Conservation (phyloP, 2,797 vertebrate genomes). For the Remorina albescens region DNA sequence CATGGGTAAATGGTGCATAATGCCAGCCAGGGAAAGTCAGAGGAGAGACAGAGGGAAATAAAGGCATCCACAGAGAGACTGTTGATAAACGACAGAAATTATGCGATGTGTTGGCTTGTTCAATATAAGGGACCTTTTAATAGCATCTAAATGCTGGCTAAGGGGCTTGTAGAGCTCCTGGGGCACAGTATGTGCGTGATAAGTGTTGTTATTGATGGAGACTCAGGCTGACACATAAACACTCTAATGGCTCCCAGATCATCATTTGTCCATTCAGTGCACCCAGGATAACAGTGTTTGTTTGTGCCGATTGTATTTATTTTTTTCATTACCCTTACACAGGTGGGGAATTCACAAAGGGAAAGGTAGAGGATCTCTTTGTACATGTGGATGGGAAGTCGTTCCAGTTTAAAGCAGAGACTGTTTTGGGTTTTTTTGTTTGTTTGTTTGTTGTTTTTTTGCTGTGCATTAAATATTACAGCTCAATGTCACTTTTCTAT, state of each 20-base stretch:
- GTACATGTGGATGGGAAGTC: not conserved
- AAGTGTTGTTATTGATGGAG: slow-evolving; percentile 75
- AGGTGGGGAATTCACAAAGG: slow-evolving; percentile 32
- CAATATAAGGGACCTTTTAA: slow-evolving; percentile 73
- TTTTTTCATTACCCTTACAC: slow-evolving; percentile 42
- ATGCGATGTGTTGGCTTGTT: slow-evolving; percentile 73
- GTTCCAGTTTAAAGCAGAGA: slow-evolving; percentile 1
- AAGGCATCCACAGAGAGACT: slow-evolving; percentile 58
- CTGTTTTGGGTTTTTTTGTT: too few relatives aligned
- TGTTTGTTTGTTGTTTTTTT: not conserved
- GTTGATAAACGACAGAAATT: slow-evolving; percentile 72
- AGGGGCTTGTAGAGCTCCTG: slow-evolving; percentile 54
- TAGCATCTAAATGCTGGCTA: slow-evolving; percentile 72
- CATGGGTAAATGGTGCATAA: slow-evolving; percentile 56
- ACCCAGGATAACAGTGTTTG: slow-evolving; percentile 54
- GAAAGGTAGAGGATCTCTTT: slow-evolving; percentile 9
- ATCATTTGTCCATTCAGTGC: slow-evolving; percentile 51
- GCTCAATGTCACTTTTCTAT: not conserved
- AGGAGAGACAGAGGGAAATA: slow-evolving; percentile 42
- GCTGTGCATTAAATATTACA: not conserved
- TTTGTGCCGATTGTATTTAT: slow-evolving; percentile 42
- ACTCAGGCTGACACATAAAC: slow-evolving; percentile 71
- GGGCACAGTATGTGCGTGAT: slow-evolving; percentile 61
- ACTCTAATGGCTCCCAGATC: slow-evolving; percentile 72
- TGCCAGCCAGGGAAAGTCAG: slow-evolving; percentile 47